phyloP scores from a whole-genome alignment of 2,797 vertebrate genomes.

The Sternarchorhynchus goeldii region DNA sequence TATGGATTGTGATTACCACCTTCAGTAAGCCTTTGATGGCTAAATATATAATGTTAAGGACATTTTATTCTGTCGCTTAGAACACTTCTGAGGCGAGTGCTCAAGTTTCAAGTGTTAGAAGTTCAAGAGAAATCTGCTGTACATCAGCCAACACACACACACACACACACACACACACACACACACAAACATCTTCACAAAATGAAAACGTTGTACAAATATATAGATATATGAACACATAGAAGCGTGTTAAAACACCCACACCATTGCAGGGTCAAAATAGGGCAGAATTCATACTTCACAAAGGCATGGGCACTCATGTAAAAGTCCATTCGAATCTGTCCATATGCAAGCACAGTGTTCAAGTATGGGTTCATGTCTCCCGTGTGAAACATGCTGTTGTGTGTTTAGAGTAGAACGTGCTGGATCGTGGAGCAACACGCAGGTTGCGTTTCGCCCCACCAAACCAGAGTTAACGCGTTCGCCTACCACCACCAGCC shows the following conservation, averaged over 20 bases:
- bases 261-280: slow-evolving; percentile 9
- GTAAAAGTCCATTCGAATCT: background rate
- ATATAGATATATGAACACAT: background rate
- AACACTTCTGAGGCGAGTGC: too few relatives aligned
- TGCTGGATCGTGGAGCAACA: background rate
- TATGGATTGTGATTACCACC: too few relatives aligned
- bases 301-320: background rate
- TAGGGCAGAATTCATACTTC: background rate
- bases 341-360: background rate
- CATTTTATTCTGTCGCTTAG: too few relatives aligned
- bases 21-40: too few relatives aligned
- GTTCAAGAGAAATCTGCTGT: background rate
- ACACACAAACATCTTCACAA: background rate
- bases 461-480: too few relatives aligned
- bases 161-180: background rate
- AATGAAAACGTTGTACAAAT: background rate
- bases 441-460: background rate
- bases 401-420: too few relatives aligned
- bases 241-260: background rate
- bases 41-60: too few relatives aligned
- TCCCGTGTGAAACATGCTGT: background rate
- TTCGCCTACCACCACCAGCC: background rate
- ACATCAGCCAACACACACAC: too few relatives aligned
- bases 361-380: background rate
- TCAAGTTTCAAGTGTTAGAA: too few relatives aligned